These are phyloP conservation scores for Pocillopora grandis DNA, from an alignment of 92 coral and sea anemone genomes.

Conservation along the genomic window DNA sequence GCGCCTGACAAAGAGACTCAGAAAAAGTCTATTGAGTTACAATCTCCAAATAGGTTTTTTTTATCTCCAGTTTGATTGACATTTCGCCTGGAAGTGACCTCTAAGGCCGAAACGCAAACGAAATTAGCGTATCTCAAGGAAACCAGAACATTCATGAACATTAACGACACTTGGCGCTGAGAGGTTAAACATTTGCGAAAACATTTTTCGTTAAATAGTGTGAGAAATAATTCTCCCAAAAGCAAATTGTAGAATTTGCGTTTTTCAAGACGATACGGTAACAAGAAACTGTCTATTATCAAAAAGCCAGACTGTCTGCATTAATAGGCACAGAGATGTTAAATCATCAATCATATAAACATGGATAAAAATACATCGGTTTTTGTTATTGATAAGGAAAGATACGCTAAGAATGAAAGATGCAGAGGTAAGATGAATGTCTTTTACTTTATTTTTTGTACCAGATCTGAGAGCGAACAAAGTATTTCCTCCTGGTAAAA, in stretches of 20 bases:
- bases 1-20: constrained; percentile 41
- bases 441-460: background rate
- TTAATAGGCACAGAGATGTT: background rate
- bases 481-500: background rate
- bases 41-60: constrained; percentile 69
- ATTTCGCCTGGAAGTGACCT: constrained; percentile 54
- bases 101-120: constrained; percentile 30
- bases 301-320: constrained; percentile 6
- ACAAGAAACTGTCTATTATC: background rate
- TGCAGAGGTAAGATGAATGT: background rate
- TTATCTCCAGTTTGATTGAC: constrained; percentile 67
- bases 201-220: too few relatives aligned
- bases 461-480: background rate
- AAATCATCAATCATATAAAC: constrained; percentile 19
- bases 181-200: too few relatives aligned
- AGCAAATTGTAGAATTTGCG: too few relatives aligned
- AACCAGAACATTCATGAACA: constrained; percentile 3
- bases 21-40: constrained; percentile 69
- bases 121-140: constrained; percentile 1
- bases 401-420: constrained; percentile 1
- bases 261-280: background rate
- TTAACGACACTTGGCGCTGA: too few relatives aligned
- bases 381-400: constrained; percentile 4
- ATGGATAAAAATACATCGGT: background rate
- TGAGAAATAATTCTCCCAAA: too few relatives aligned